A percentile compares a stretch with the other conserved stretches of the same genome.
Conservation (phyloP, 2,888 invertebrate genomes). For the Apodemia mormo region DNA sequence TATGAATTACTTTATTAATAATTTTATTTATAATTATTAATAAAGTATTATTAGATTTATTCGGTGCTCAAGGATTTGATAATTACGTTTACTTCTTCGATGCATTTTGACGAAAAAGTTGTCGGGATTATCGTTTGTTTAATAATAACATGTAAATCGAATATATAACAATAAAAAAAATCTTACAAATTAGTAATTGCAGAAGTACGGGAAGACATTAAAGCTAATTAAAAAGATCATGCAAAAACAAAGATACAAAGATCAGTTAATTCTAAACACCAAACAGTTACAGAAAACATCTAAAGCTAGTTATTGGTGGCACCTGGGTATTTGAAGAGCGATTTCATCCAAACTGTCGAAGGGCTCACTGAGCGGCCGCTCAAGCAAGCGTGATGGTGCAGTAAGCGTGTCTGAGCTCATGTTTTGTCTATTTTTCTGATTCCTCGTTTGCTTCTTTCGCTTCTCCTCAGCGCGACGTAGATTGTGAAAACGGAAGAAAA, state of each 20-base stretch:
- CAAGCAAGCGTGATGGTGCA: conserved; percentile 91
- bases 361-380: conserved; percentile 91
- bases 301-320: conserved; percentile 44
- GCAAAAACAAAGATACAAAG: background rate
- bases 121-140: too few relatives aligned
- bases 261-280: background rate
- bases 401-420: conserved; percentile 83
- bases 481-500: conserved; percentile 97
- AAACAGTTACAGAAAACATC: conserved; percentile 34
- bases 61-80: too few relatives aligned
- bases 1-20: too few relatives aligned
- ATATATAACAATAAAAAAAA: too few relatives aligned
- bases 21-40: too few relatives aligned
- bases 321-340: conserved; percentile 96
- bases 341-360: conserved; percentile 95
- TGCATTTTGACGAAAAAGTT: too few relatives aligned
- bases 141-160: too few relatives aligned
- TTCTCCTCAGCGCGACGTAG: conserved; percentile 91
- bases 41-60: too few relatives aligned
- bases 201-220: too few relatives aligned
- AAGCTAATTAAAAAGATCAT: background rate
- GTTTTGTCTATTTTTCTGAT: conserved; percentile 50
- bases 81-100: too few relatives aligned
- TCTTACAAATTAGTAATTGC: background rate
- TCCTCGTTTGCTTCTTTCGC: conserved; percentile 53